Evolutionary conservation across 2,113 vertebrate species (phyloP), one percentile per base, ranked within the genome.

Genomic region (Psilopsiagon aurifrons): DNA sequence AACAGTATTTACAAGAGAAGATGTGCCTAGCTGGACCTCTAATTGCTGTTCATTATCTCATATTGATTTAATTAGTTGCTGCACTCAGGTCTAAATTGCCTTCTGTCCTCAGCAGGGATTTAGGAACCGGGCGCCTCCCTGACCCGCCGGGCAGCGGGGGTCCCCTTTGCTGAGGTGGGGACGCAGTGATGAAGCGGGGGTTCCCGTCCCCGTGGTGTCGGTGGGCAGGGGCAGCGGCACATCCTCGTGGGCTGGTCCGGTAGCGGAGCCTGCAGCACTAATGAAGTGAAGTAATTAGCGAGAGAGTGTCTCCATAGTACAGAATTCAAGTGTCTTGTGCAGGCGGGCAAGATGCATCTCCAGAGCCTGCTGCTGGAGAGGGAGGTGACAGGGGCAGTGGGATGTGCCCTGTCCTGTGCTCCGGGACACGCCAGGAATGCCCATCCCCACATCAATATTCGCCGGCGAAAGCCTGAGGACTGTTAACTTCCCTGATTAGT

Each of bases 1-100:
- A 98, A 95, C 98, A 97, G 98, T 99, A 99, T 99, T 99, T 99
- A 99, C 99, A 98, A 98, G 98, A 97, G 98, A 98, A 98, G 98
- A 98, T 98, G 98, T 98, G 98, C 98, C 98, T 98, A 98, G 98
- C 98, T 97, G 98, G 98, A 98, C 98, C 98, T 98, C 98, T 99
- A 99, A 99, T 99, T 99, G 99, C 98, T 98, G 98, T 99, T 99
- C 99, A 99, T 99, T 99, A 99, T 99, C 99, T 99, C 98, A 98
- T 99, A 99, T 99, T 99, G 99, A 99, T 99, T 99, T 99, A 99
- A 99, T 99, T 99, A 99, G 98, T 98, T 98, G 98, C 98, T 98
- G 98, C 97, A 98, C 98, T 98, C 98, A 95, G 98, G 98, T 98
- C 98, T 98, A 98, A 98, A 98, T 98, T 98, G 98, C 98, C 98